Conservation (phyloP, 1,140 invertebrate species). For the Stegodyphus mimosarum region DNA sequence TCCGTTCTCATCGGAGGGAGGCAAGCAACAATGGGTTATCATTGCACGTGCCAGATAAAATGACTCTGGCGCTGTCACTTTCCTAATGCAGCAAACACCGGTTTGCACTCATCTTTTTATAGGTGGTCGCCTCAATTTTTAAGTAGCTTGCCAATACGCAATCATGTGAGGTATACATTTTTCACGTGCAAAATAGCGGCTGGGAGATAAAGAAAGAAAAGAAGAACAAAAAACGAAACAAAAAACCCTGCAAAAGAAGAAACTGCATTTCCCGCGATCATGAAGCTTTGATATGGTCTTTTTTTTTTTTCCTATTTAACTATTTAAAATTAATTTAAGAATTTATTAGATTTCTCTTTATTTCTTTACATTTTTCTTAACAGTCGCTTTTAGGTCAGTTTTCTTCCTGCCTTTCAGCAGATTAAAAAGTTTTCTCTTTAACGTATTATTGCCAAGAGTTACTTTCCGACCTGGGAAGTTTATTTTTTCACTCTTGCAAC, state of each 20-base stretch:
- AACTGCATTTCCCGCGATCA: slow-evolving; percentile 42
- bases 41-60: slow-evolving; percentile 58
- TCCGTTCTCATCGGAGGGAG: not conserved
- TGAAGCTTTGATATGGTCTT: slow-evolving; percentile 44
- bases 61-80: slow-evolving; percentile 46
- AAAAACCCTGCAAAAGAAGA: slow-evolving; percentile 1
- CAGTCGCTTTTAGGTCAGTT: slow-evolving; percentile 59
- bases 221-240: slow-evolving; percentile 11
- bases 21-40: slow-evolving; percentile 43
- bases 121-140: slow-evolving; percentile 58
- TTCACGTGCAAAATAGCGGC: slow-evolving; percentile 60
- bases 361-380: no score
- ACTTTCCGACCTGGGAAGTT: slow-evolving; percentile 46
- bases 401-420: slow-evolving; percentile 59
- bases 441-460: slow-evolving; percentile 60
- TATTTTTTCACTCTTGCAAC: slow-evolving; percentile 43
- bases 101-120: slow-evolving; percentile 62
- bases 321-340: no score
- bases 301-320: slow-evolving; percentile 28
- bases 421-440: slow-evolving; percentile 62
- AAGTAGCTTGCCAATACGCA: slow-evolving; percentile 60
- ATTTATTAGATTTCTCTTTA: no score
- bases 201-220: slow-evolving; percentile 21
- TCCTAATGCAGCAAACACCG: slow-evolving; percentile 53
- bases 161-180: slow-evolving; percentile 57